Percentiles rank a stretch among this genome's conserved stretches.
Conservation (phyloP, 2,888 invertebrate genomes). For the Corythucha ciliata region DNA sequence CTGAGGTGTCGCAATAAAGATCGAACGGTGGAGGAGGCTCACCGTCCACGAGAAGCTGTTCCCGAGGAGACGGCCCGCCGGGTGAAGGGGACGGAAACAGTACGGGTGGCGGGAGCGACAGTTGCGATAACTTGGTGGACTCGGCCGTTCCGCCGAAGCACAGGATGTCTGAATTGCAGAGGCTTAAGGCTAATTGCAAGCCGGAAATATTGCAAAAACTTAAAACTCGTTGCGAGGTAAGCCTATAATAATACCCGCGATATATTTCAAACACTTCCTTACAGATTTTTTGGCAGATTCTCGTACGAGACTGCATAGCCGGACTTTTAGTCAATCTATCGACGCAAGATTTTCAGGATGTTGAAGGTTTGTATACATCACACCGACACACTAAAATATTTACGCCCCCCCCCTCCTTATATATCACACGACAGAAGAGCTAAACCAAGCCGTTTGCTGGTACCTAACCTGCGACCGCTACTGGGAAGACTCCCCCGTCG, state of each 20-base stretch:
- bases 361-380: constrained; percentile 56
- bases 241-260: no score
- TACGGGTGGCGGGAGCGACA: constrained; percentile 43
- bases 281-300: constrained; percentile 47
- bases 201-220: constrained; percentile 66
- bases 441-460: constrained; percentile 84
- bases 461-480: constrained; percentile 85
- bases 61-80: constrained; percentile 33
- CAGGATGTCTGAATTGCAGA: constrained; percentile 58
- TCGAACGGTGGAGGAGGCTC: not conserved
- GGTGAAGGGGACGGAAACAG: constrained; percentile 44
- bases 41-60: constrained; percentile 25
- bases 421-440: constrained; percentile 56
- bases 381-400: no score
- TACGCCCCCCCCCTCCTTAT: no score
- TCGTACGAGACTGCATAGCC: constrained; percentile 74
- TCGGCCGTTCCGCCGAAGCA: constrained; percentile 60
- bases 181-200: constrained; percentile 68
- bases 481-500: constrained; percentile 73
- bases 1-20: no score
- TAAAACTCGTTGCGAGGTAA: constrained; percentile 57
- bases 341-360: constrained; percentile 72
- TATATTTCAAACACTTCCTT: no score
- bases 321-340: constrained; percentile 70
- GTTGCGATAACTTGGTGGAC: constrained; percentile 50